Percentiles rank a stretch among this genome's conserved stretches.
Evolutionary conservation across 2,888 invertebrate species (phyloP).

Genomic region (Agrotis ipsilon): DNA sequence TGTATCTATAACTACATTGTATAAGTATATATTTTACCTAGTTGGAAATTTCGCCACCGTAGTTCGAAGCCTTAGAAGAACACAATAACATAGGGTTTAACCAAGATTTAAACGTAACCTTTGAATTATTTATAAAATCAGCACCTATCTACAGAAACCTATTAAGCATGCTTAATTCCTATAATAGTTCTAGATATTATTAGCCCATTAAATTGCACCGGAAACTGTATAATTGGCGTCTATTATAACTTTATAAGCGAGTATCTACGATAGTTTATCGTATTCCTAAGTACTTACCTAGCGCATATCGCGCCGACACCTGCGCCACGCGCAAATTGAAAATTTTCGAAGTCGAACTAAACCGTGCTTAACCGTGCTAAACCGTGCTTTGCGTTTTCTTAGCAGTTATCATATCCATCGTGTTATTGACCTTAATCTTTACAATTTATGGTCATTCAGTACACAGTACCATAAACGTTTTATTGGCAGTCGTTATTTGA

Average conservation of each 20-base stretch:
- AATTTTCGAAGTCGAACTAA: constrained; percentile 58
- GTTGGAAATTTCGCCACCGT: neutral
- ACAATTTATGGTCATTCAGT: constrained; percentile 88
- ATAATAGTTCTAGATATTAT: constrained; percentile 49
- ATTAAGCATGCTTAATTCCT: constrained; percentile 37
- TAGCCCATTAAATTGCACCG: constrained; percentile 59
- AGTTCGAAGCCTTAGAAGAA: neutral
- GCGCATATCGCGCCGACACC: constrained; percentile 32
- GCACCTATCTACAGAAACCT: constrained; percentile 20
- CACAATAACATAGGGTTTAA: constrained; percentile 14
- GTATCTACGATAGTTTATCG: constrained; percentile 40
- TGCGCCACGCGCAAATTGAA: constrained; percentile 54
- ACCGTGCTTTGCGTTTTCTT: constrained; percentile 72
- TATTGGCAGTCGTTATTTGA: constrained; percentile 86
- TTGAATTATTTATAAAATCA: constrained; percentile 40
- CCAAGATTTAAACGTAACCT: neutral
- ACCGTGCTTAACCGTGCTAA: constrained; percentile 55
- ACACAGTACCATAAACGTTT: constrained; percentile 86
- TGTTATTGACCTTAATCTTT: constrained; percentile 89
- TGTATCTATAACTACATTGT: neutral
- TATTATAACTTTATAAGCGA: constrained; percentile 57
- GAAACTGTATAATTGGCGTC: constrained; percentile 60
- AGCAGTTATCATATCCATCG: constrained; percentile 86
- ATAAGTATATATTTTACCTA: too few relatives aligned
- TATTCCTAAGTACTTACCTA: constrained; percentile 21